Evolutionary conservation across 1,140 invertebrate species (phyloP), one percentile per base, ranked within the genome.

Genomic region (Drosophila kanapiae): DNA sequence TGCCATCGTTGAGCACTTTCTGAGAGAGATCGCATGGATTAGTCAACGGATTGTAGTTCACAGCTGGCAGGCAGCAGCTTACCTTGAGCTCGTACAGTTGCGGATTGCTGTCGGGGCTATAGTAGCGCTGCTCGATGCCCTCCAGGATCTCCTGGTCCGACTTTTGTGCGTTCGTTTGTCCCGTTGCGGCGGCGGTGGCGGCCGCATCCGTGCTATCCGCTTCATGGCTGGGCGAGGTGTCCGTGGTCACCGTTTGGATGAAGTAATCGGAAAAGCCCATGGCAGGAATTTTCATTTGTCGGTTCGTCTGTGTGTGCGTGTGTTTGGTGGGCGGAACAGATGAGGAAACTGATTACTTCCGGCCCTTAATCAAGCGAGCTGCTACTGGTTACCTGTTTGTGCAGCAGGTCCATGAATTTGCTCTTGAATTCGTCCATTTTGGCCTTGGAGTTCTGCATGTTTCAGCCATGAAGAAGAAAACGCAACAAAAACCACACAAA

Each of bases 131-230:
- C 83, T 96, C 95, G 49, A 97, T 96, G 14, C 95, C 95, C 65
- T 96, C 95, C 23, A 97, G 92, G 48, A 96, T 95, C 85, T 96
- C 95, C 87, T 96, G 95, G 91, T 97, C 96, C n/a, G 95, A 94
- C 91, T 95, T 92, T 77, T 94, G 94, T 69, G 62, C 62, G 51
- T 53, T 80, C 6, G 37, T 13, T 49, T 69, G 35, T 31, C 67
- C 40, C n/a, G 54, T 13, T 23, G 23, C 23, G 3, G 23, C 27
- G 9, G 48, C 3, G 10, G 42, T n/a, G 18, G 6, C 11, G 16
- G 33, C 37, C 16, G 49, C 53, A 53, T 80, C 69, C 9, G 59
- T 64, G 16, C 10, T 33, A 31, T 83, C 67, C 43, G 42, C 18
- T n/a, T 80, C 69, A 9, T 78, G 43, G 47, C 47, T 51, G 68